Conservation (phyloP, 1,140 invertebrate species). For the Drosophila littoralis region DNA sequence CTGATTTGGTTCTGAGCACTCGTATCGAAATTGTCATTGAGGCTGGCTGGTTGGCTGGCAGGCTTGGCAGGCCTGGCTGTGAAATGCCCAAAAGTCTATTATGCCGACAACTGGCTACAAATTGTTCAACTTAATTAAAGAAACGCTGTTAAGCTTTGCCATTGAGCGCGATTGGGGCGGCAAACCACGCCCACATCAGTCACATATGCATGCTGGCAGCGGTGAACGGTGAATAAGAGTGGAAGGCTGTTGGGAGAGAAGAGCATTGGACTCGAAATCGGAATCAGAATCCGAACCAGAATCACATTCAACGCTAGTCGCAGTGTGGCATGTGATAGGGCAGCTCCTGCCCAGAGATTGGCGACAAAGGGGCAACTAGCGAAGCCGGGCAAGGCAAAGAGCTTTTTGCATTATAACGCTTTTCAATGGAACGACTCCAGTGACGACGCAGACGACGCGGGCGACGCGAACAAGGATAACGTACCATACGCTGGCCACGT, state of each 20-base stretch:
- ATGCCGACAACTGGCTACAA: slow-evolving; percentile 72
- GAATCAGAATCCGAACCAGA: slow-evolving; percentile 9
- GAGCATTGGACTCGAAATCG: neutral
- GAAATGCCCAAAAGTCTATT: slow-evolving; percentile 43
- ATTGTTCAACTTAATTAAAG: slow-evolving; percentile 81
- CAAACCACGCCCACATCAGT: slow-evolving; percentile 29
- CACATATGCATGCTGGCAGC: slow-evolving; percentile 22
- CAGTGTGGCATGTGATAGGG: neutral
- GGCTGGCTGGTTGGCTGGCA: neutral
- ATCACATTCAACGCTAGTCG: slow-evolving; percentile 27
- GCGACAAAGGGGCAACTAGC: neutral
- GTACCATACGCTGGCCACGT: slow-evolving; percentile 13
- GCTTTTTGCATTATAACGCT: slow-evolving; percentile 52
- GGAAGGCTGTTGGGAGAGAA: neutral
- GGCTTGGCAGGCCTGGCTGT: slow-evolving; percentile 11
- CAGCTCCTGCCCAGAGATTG: neutral
- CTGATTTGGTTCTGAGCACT: no score
- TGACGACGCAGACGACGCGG: neutral
- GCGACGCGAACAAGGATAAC: slow-evolving; percentile 1
- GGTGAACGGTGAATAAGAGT: neutral
- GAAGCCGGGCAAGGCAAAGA: slow-evolving; percentile 31
- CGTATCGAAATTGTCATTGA: slow-evolving; percentile 2
- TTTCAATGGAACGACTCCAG: slow-evolving; percentile 38
- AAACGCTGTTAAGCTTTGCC: slow-evolving; percentile 78
- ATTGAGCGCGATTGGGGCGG: slow-evolving; percentile 51